Evolutionary conservation across 2,888 invertebrate genomes (phyloP).

Genomic region (Cheilosia grossa): DNA sequence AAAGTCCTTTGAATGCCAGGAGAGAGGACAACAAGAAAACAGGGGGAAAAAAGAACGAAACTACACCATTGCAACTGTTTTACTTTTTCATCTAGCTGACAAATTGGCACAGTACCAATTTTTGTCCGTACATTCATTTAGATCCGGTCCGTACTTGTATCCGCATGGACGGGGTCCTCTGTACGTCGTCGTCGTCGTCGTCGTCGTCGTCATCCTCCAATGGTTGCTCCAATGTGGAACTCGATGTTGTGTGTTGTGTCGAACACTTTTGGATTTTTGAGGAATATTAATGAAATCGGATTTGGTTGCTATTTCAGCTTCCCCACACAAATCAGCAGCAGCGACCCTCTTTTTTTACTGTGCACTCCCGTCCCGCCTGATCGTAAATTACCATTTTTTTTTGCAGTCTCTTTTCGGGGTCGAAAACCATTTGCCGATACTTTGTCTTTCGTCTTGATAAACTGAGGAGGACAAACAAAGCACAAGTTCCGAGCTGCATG

Average conservation of each 20-base stretch:
- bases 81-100: constrained; percentile 64
- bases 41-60: constrained; percentile 9
- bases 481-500: constrained; percentile 21
- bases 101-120: constrained; percentile 70
- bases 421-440: constrained; percentile 69
- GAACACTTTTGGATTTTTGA: constrained; percentile 71
- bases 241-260: constrained; percentile 63
- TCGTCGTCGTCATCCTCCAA: neutral
- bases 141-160: constrained; percentile 30
- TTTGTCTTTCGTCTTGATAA: constrained; percentile 69
- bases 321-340: neutral
- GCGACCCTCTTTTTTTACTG: constrained; percentile 52
- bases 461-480: constrained; percentile 52
- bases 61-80: constrained; percentile 61
- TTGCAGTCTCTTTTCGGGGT: constrained; percentile 47
- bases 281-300: constrained; percentile 73
- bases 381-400: constrained; percentile 68
- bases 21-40: constrained; percentile 31
- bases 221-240: constrained; percentile 11
- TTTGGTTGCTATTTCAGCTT: constrained; percentile 52
- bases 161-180: constrained; percentile 33
- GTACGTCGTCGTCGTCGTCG: neutral
- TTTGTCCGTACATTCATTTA: constrained; percentile 55
- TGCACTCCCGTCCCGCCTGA: constrained; percentile 45
- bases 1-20: constrained; percentile 56